These are phyloP conservation scores for Lithodes maja DNA, from an alignment of 2,888 invertebrate genomes.

Conservation along the genomic window DNA sequence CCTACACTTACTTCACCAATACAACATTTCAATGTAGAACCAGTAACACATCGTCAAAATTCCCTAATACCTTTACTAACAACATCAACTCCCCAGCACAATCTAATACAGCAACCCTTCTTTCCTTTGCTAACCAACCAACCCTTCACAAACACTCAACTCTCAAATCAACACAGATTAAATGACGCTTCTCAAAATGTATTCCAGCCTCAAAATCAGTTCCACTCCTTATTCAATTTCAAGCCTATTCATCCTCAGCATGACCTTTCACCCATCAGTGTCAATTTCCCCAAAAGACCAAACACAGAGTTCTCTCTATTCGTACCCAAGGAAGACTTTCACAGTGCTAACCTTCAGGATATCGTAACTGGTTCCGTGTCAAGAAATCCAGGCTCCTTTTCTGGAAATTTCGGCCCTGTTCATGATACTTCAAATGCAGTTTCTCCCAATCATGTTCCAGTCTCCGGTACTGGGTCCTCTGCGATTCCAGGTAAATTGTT, in stretches of 20 bases:
- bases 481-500: too few species aligned
- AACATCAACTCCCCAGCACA: not conserved
- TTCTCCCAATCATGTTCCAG: too few species aligned
- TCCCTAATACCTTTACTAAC: not conserved
- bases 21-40: not conserved
- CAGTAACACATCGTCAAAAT: not conserved
- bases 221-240: not conserved
- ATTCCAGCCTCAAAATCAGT: not conserved
- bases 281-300: not conserved
- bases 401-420: too few species aligned
- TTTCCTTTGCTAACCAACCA: not conserved
- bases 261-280: constrained; percentile 3
- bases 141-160: too few species aligned
- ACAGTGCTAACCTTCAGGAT: constrained; percentile 7
- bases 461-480: too few species aligned
- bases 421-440: too few species aligned
- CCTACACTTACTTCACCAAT: not conserved
- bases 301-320: constrained; percentile 29
- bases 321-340: constrained; percentile 21
- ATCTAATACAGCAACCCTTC: not conserved
- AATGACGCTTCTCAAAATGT: too few species aligned
- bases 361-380: not conserved
- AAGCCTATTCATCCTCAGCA: not conserved
- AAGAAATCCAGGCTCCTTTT: too few species aligned
- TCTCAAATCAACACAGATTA: too few species aligned